Conservation (phyloP, 2,797 vertebrate genomes). For the Tympanoctomys barrerae region DNA sequence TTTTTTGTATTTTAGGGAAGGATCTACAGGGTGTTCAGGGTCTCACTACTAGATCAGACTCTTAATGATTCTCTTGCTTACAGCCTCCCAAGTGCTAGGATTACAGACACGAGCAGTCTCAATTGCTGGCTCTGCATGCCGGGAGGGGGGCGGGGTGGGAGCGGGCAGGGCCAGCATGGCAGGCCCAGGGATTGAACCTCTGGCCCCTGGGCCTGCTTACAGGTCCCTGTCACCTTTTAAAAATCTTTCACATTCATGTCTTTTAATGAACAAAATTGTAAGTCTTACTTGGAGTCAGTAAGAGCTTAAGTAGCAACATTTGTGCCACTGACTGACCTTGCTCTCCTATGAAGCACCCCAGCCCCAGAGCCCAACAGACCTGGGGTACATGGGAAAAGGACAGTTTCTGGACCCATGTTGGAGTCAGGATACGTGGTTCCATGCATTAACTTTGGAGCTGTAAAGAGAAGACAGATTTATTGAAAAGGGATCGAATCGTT, state of each 20-base stretch:
- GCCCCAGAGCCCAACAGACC: not conserved
- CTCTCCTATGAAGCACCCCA: not conserved
- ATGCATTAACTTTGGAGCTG: not conserved
- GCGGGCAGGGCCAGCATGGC: too few relatives aligned
- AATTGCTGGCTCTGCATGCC: too few relatives aligned
- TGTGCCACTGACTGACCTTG: not conserved
- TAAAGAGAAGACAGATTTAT: conserved; percentile 22
- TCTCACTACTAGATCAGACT: too few relatives aligned
- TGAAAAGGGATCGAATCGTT: not conserved
- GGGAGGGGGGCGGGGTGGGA: too few relatives aligned
- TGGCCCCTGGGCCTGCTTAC: too few relatives aligned
- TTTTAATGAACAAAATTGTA: not conserved
- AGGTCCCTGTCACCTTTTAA: not conserved
- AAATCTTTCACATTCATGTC: not conserved
- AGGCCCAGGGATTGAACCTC: too few relatives aligned
- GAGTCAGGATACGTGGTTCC: not conserved
- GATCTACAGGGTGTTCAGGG: too few relatives aligned
- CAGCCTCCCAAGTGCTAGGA: too few relatives aligned
- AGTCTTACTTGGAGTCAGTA: conserved; percentile 16
- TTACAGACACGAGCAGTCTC: too few relatives aligned
- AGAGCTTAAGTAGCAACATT: not conserved
- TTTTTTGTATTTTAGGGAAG: too few relatives aligned
- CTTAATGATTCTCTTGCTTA: too few relatives aligned
- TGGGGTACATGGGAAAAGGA: too few relatives aligned
- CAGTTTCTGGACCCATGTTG: not conserved